Base-by-base conservation (phyloP, 2,888 invertebrate genomes). In the Craniophora ligustri region DNA sequence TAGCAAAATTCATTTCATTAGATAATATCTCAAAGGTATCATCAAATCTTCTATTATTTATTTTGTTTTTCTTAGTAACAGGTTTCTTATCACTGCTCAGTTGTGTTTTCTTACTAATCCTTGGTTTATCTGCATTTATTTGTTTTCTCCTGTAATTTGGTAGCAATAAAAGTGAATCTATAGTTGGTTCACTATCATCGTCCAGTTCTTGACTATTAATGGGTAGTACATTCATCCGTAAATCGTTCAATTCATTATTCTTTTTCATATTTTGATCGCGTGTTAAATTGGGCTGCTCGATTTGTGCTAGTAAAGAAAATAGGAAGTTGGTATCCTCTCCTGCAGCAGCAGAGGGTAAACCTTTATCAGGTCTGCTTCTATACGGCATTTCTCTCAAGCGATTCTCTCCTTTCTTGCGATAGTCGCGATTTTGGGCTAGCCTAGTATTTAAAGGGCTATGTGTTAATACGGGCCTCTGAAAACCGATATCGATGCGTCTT, bases 321-420 rank as follows among this genome's bases (percentile, higher is more conserved):
- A 60, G n/a, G 18, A 36, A 46, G 4, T 6, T 41, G 6, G 18
- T 11, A 11, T 64, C 40, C 19, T 42, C 66, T 18, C 8, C 39
- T 11, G 14, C 10, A 21, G 2, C 41, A 13, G 30, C 32, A 13
- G 6, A 1, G 10, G 3, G 32, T 23, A 32, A 21, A 32, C 7
- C 4, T 0, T 58, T 39, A 1, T 31, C 31, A 23, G 19, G 5
- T 26, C 21, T 15, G 2, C 3, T 40, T 39, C 19, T n/a, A 30
- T 31, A 38, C 5, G 36, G 31, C 8, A 11, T 8, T 30, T 64
- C 41, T 13, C 28, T 38, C 5, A 30, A 31, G 15, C 34, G 16
- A 7, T 31, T 23, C 2, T 44, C 39, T 28, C 0, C 14, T 21
- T 36, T 54, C 11, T 13, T 40, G 34, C 47, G 6, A 31, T 39